Conservation (phyloP, 2,797 vertebrate species). For the Xenopus petersii region DNA sequence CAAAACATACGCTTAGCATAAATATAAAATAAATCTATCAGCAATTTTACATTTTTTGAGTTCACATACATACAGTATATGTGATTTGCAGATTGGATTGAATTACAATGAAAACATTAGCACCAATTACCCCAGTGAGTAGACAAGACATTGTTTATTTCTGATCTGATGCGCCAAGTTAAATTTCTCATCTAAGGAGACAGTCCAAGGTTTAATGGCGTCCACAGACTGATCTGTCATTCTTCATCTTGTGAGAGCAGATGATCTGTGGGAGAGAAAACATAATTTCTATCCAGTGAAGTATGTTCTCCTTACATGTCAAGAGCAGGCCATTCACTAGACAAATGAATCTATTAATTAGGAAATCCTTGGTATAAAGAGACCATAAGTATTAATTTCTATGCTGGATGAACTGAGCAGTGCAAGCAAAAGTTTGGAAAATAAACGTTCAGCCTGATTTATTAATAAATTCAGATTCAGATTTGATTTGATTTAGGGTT, state of each 20-base stretch:
- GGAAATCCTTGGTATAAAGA: too few relatives aligned
- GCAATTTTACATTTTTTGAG: too few relatives aligned
- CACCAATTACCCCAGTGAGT: constrained; percentile 83
- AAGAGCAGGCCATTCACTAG: not conserved
- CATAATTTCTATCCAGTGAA: not conserved
- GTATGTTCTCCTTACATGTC: not conserved
- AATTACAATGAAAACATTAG: not conserved
- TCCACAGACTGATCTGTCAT: constrained; percentile 50
- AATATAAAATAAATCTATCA: too few relatives aligned
- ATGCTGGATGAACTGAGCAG: too few relatives aligned
- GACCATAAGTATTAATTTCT: too few relatives aligned
- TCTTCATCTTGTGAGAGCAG: constrained; percentile 63
- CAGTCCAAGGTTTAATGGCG: constrained; percentile 69
- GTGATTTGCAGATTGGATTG: not conserved
- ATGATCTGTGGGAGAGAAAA: constrained; percentile 71
- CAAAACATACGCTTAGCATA: too few relatives aligned
- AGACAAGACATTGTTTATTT: constrained; percentile 82
- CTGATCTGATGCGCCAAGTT: constrained; percentile 77
- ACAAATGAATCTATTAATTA: too few relatives aligned
- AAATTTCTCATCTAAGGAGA: constrained; percentile 85
- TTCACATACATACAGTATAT: too few relatives aligned
- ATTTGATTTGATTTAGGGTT: too few relatives aligned
- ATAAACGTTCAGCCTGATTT: too few relatives aligned
- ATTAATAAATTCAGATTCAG: too few relatives aligned
- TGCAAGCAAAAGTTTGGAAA: too few relatives aligned